Evolutionary conservation across 1,140 invertebrate species (phyloP), one percentile per base, ranked within the genome.

Genomic region (Pseudomyrmex gracilis): DNA sequence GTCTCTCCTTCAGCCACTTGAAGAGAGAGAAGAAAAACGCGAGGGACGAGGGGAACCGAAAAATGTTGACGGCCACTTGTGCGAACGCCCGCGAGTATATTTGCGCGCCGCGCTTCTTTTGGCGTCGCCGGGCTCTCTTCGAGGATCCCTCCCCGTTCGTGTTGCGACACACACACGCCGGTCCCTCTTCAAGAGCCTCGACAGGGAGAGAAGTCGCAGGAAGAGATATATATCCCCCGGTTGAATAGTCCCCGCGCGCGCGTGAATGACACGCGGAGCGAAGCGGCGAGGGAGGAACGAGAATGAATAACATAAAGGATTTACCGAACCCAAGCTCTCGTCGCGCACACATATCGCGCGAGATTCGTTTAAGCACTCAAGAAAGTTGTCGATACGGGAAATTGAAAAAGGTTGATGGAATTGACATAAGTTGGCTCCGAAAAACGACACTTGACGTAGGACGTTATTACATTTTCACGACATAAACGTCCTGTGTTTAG

Each of bases 11-110:
- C 24, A 55, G 63, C 24, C 24, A 49, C 53, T 61, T 58, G 22
- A 8, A 10, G 17, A 22, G 15, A 10, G 47, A 78, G 43, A 53
- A 24, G 61, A 51, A 47, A 47, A 61, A 13, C 34, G 78, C 49
- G 24, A 34, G 34, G 34, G 34, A 34, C 7, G 34, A 34, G 34
- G 34, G 34, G 34, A 4, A 34, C 5, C 55, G 45, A 57, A 85
- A 87, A 85, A 80, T 70, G 43, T 85, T 83, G 73, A 70, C 71
- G 20, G 24, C 47, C 47, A 77, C 49, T 85, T 67, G 7, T 13
- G 34, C 24, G 20, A 15, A 24, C 2, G 17, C 78, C 34, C 71
- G 47, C 78, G 66, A 83, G 60, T 86, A 77, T 87, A 83, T 87
- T 64, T 87, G 71, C 73, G n/a, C 24, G 51, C 49, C 73, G n/a